Evolutionary conservation across 1,140 invertebrate species (phyloP).

Genomic region (Tetranychus cinnabarinus): DNA sequence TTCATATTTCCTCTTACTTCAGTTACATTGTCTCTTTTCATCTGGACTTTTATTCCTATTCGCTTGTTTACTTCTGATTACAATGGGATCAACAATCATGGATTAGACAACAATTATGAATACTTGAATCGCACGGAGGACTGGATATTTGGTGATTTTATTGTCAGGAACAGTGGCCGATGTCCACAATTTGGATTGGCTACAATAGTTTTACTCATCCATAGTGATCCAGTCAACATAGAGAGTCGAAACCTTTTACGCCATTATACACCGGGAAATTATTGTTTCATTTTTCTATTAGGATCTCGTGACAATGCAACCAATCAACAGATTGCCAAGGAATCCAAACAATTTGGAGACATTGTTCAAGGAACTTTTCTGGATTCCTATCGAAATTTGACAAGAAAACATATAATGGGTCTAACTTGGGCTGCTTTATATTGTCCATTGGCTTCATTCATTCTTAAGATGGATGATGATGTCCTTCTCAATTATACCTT

Average conservation of each 20-base stretch:
- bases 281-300: neutral
- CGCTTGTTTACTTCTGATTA: too few relatives aligned
- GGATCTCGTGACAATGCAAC: constrained; percentile 5
- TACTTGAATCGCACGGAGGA: too few relatives aligned
- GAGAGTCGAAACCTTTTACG: neutral
- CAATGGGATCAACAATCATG: too few relatives aligned
- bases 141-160: too few relatives aligned
- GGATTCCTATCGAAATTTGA: constrained; percentile 58
- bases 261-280: neutral
- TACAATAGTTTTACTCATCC: neutral
- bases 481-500: constrained; percentile 37
- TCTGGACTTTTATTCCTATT: too few relatives aligned
- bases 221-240: neutral
- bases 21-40: too few relatives aligned
- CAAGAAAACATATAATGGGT: constrained; percentile 70
- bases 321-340: constrained; percentile 19
- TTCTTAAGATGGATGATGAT: constrained; percentile 74
- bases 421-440: constrained; percentile 41
- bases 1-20: too few relatives aligned
- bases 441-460: constrained; percentile 36
- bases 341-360: constrained; percentile 37
- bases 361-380: constrained; percentile 49
- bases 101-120: too few relatives aligned
- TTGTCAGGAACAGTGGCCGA: too few relatives aligned
- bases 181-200: neutral